Conservation (phyloP, 2,797 vertebrate genomes). For the Masticophis lateralis region DNA sequence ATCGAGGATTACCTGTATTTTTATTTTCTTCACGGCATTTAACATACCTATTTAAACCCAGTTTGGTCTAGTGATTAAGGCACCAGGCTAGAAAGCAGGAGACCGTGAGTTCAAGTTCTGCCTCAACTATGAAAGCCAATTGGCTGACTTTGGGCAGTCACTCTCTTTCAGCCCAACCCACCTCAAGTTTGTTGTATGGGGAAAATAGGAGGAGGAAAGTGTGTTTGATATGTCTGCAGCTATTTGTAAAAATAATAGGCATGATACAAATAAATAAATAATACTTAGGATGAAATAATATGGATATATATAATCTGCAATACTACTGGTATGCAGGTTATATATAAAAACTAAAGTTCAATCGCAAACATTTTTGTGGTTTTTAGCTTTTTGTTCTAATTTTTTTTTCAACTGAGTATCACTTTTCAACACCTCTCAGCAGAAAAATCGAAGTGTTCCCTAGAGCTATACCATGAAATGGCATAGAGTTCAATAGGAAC, state of each 20-base stretch:
- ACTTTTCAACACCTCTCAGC: background rate
- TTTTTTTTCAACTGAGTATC: background rate
- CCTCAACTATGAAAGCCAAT: background rate
- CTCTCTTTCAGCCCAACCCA: background rate
- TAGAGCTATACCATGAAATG: background rate
- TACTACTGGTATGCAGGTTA: background rate
- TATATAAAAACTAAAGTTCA: background rate
- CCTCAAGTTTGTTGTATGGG: background rate
- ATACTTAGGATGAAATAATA: background rate
- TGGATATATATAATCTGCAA: too few species aligned
- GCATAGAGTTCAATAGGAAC: background rate
- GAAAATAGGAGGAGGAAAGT: background rate
- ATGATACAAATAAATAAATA: background rate
- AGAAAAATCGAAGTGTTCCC: background rate
- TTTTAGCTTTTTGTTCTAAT: background rate
- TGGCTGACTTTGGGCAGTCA: background rate
- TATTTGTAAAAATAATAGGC: background rate
- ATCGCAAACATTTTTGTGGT: background rate
- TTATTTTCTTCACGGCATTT: background rate
- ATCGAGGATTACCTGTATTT: background rate
- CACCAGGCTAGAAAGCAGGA: background rate
- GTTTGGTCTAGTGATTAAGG: background rate
- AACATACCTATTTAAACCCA: background rate
- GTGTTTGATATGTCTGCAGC: background rate
- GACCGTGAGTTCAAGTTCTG: background rate